Conservation (phyloP, 2,797 vertebrate genomes). For the Gobionotothen gibberifrons region DNA sequence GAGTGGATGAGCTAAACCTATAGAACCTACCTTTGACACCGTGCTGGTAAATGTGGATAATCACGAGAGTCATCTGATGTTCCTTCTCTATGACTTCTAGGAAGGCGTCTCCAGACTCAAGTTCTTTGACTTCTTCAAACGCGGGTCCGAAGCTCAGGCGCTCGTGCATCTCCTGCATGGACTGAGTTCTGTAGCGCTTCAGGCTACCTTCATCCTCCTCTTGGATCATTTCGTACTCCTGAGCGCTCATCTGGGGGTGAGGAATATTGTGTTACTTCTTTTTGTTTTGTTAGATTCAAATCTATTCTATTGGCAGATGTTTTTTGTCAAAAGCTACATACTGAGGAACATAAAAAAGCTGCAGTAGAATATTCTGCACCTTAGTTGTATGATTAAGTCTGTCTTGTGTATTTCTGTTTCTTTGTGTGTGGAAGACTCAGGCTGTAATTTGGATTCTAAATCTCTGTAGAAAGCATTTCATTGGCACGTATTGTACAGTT, state of each 20-base stretch:
- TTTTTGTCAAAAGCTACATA: background rate
- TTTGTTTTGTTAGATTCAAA: background rate
- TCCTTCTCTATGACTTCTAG: slow-evolving; percentile 92
- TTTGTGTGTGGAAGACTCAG: background rate
- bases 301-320: background rate
- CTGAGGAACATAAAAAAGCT: background rate
- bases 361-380: background rate
- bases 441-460: background rate
- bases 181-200: slow-evolving; percentile 91
- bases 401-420: background rate
- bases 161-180: slow-evolving; percentile 97
- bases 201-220: slow-evolving; percentile 90
- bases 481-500: background rate
- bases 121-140: slow-evolving; percentile 87
- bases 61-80: slow-evolving; percentile 86
- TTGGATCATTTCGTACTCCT: slow-evolving; percentile 92
- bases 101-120: slow-evolving; percentile 88
- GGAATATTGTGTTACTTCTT: background rate
- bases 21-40: slow-evolving; percentile 78
- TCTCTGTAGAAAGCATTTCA: background rate
- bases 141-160: slow-evolving; percentile 92
- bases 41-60: slow-evolving; percentile 92
- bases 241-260: slow-evolving; percentile 89
- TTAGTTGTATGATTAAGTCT: background rate
- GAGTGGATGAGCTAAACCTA: background rate